Conservation (phyloP, 2,888 invertebrate genomes). For the Dascillus cervinus region DNA sequence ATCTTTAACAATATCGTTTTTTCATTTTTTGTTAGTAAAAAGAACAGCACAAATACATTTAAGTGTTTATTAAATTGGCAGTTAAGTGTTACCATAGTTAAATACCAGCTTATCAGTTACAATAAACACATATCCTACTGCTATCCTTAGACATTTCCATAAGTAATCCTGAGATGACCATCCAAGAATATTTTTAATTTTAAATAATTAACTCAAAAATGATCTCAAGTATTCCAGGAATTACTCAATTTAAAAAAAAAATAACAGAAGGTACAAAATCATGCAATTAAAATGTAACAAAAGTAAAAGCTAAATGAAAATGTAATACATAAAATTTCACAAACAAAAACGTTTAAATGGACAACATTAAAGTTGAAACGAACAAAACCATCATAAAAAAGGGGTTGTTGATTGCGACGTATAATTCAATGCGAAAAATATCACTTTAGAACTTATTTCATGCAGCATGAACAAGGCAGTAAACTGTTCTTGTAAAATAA, state of each 20-base stretch:
- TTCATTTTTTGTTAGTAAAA: too few relatives aligned
- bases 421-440: too few relatives aligned
- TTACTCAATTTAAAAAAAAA: too few relatives aligned
- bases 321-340: constrained; percentile 31
- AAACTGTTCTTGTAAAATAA: too few relatives aligned
- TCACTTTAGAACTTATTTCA: too few relatives aligned
- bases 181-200: constrained; percentile 3
- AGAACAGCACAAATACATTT: constrained; percentile 22
- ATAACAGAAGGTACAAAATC: too few relatives aligned
- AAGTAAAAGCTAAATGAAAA: constrained; percentile 19
- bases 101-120: constrained; percentile 25
- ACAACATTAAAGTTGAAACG: constrained; percentile 27
- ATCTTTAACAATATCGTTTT: too few relatives aligned
- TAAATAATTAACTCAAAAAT: neutral
- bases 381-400: too few relatives aligned
- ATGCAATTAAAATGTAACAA: constrained; percentile 14
- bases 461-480: too few relatives aligned
- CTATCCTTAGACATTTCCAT: constrained; percentile 34
- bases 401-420: too few relatives aligned
- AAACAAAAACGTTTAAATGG: constrained; percentile 26
- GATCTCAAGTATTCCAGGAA: too few relatives aligned
- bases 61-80: constrained; percentile 40
- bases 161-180: constrained; percentile 25
- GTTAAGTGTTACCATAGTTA: constrained; percentile 33
- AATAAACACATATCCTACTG: constrained; percentile 33